Percentiles rank a stretch among this genome's conserved stretches.
Evolutionary conservation across 2,797 vertebrate genomes (phyloP).

Genomic region (Sebastes itinus): DNA sequence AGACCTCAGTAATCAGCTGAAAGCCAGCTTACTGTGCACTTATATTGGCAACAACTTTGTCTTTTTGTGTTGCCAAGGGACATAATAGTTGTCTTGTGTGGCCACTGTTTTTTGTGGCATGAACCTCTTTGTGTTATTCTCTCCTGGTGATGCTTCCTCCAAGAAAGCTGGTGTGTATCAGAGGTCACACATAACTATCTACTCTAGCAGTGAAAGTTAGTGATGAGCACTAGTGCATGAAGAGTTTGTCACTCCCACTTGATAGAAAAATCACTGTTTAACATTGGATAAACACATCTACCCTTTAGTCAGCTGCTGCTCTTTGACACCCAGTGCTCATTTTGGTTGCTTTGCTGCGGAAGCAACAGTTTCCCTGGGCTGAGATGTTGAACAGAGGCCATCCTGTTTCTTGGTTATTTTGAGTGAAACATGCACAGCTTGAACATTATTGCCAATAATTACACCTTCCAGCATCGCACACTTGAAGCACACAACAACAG

Average conservation of each 20-base stretch:
- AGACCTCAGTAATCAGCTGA: neutral
- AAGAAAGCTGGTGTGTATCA: neutral
- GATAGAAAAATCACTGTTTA: neutral
- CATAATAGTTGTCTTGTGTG: neutral
- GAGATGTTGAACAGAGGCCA: neutral
- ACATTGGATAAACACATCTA: neutral
- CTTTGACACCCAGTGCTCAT: neutral
- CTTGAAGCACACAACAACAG: neutral
- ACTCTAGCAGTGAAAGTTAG: neutral
- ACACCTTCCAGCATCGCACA: neutral
- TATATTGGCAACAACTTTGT: neutral
- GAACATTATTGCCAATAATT: constrained; percentile 23
- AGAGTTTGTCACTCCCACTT: neutral
- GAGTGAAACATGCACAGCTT: constrained; percentile 9
- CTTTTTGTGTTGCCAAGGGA: neutral
- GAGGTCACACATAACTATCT: neutral
- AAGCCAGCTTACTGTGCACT: neutral
- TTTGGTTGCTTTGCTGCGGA: neutral
- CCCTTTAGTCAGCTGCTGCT: neutral
- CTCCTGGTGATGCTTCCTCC: too few relatives aligned
- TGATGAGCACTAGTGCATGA: neutral
- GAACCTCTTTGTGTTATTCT: neutral
- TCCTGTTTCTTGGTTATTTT: neutral
- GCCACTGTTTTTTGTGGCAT: neutral
- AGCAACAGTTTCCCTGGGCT: neutral